These are phyloP conservation scores for Metridium senile DNA, from an alignment of 92 coral and sea anemone genomes.

Conservation along the genomic window DNA sequence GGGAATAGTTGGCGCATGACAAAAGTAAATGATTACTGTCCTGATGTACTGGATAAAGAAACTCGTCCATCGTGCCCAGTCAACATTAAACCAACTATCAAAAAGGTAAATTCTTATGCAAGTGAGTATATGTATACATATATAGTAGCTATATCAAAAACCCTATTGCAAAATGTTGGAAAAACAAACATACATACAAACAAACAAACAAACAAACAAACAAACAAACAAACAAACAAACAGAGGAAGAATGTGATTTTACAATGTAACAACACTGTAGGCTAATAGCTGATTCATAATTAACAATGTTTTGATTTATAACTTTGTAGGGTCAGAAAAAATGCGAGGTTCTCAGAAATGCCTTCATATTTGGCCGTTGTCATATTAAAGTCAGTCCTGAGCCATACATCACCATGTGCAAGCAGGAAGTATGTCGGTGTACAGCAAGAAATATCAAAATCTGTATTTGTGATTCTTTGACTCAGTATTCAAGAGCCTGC, in stretches of 20 bases:
- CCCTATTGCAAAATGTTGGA: not conserved
- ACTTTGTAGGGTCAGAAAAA: constrained; percentile 30
- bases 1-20: constrained; percentile 95
- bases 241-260: too few relatives aligned
- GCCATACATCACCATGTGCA: constrained; percentile 74
- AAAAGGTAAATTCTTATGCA: constrained; percentile 26
- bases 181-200: not conserved
- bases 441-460: constrained; percentile 32
- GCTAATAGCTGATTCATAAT: too few relatives aligned
- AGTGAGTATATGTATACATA: too few relatives aligned
- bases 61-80: constrained; percentile 43
- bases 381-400: constrained; percentile 71
- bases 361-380: constrained; percentile 60
- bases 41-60: constrained; percentile 50
- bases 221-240: not conserved
- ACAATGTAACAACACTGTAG: too few relatives aligned
- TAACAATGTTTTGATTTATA: too few relatives aligned
- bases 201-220: not conserved
- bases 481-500: constrained; percentile 91
- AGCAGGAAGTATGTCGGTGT: constrained; percentile 77
- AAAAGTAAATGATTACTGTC: constrained; percentile 57
- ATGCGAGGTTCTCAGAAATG: constrained; percentile 49
- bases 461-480: constrained; percentile 73
- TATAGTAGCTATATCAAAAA: too few relatives aligned
- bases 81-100: constrained; percentile 6